Conservation (phyloP, 1,140 invertebrate genomes). For the Drosophila chauvacae region DNA sequence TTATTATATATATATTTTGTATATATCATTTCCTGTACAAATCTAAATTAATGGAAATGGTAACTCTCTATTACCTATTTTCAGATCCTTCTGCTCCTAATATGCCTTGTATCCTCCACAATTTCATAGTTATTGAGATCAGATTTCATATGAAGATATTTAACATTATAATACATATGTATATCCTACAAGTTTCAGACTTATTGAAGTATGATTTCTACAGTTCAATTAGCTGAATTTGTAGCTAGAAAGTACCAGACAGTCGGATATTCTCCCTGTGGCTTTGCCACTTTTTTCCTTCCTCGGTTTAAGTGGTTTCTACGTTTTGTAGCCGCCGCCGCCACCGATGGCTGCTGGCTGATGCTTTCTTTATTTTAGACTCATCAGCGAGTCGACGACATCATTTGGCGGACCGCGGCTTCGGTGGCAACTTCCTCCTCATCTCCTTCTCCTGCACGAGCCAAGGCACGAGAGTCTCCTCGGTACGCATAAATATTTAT, state of each 20-base stretch:
- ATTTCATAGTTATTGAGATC: neutral
- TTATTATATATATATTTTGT: neutral
- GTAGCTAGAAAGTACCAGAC: neutral
- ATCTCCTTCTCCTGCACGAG: conserved; percentile 8
- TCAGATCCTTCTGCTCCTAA: neutral
- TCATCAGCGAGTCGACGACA: conserved; percentile 77
- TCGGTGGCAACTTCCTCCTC: conserved; percentile 11
- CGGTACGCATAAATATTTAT: conserved; percentile 74
- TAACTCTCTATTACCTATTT: neutral
- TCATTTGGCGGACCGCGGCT: conserved; percentile 67
- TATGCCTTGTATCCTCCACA: neutral
- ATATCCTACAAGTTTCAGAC: neutral
- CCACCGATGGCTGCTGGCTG: conserved; percentile 3
- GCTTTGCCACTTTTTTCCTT: conserved; percentile 5
- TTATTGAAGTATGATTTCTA: neutral
- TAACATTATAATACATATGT: neutral
- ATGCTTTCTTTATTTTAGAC: conserved; percentile 75
- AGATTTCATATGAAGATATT: neutral
- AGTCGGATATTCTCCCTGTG: neutral
- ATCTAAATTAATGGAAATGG: neutral
- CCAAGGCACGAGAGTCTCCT: conserved; percentile 21
- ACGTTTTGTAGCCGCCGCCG: conserved; percentile 20
- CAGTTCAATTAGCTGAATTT: neutral
- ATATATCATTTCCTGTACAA: neutral
- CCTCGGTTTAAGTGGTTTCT: conserved; percentile 64